Conservation (phyloP, 2,113 vertebrate species). For the Marcusenius ussheri region DNA sequence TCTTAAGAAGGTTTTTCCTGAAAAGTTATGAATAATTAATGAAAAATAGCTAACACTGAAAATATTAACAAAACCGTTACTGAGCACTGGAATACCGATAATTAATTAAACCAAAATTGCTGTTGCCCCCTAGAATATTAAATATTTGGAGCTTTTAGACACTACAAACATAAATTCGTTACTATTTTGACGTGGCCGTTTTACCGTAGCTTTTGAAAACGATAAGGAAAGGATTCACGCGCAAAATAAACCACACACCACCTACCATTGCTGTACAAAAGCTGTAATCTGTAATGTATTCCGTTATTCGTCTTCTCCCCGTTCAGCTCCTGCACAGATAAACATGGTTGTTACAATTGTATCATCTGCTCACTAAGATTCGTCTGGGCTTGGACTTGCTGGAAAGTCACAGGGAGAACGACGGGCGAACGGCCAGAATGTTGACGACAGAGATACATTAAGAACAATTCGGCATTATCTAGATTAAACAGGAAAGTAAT, state of each 20-base stretch:
- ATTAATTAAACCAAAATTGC: neutral
- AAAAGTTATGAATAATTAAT: neutral
- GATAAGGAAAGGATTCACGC: neutral
- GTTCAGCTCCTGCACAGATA: constrained; percentile 67
- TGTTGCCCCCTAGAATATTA: neutral
- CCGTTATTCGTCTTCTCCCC: constrained; percentile 85
- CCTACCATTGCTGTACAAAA: constrained; percentile 82
- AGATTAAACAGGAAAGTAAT: neutral
- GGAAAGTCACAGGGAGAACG: neutral
- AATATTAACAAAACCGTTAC: neutral
- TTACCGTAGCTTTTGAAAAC: neutral
- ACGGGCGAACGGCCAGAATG: neutral
- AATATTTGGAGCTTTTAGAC: neutral
- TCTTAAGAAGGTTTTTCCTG: neutral
- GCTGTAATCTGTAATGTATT: constrained; percentile 80
- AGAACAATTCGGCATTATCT: neutral
- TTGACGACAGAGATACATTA: neutral
- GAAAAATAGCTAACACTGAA: neutral
- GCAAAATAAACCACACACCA: neutral
- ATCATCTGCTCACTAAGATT: neutral
- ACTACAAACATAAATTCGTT: neutral
- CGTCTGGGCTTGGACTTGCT: neutral
- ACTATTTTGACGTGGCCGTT: neutral
- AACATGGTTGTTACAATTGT: neutral
- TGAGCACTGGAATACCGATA: neutral